Percentiles rank a stretch among this genome's conserved stretches.
Evolutionary conservation across 2,888 invertebrate species (phyloP).

Genomic region (Sinhomidia bicolor): DNA sequence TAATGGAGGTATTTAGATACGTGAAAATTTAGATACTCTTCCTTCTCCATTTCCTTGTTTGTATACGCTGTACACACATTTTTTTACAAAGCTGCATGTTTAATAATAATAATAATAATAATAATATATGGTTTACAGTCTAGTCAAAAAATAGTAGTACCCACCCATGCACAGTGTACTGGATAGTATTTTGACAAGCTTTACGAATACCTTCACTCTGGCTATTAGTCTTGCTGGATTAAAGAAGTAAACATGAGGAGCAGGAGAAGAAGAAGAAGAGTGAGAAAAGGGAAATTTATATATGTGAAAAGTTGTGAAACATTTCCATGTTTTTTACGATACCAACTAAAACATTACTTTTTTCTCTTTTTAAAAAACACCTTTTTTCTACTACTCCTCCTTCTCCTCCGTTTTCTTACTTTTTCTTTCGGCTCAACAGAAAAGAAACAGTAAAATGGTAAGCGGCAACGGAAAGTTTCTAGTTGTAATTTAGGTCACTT

Average conservation of each 20-base stretch:
- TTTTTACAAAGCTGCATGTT: no score
- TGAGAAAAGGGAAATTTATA: conserved; percentile 8
- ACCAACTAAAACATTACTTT: background rate
- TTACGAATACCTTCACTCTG: background rate
- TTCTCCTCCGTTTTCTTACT: no score
- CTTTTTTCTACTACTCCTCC: background rate
- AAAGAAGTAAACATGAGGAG: conserved; percentile 17
- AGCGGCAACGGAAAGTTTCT: background rate
- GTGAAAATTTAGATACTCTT: background rate
- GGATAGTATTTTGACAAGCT: conserved; percentile 9
- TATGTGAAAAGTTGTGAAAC: conserved; percentile 30
- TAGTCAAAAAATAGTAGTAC: conserved; percentile 4
- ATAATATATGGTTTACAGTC: background rate
- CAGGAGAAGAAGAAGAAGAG: background rate
- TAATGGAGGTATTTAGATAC: background rate
- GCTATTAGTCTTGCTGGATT: background rate
- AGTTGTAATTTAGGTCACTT: conserved; percentile 16
- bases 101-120: background rate
- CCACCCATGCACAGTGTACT: background rate
- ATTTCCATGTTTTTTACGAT: conserved; percentile 21
- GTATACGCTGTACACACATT: no score
- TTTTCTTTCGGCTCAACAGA: no score
- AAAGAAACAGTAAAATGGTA: background rate
- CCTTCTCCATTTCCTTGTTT: background rate
- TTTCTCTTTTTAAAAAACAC: conserved; percentile 2